Evolutionary conservation across 2,113 vertebrate species (phyloP).

Genomic region (Actenoides hombroni): DNA sequence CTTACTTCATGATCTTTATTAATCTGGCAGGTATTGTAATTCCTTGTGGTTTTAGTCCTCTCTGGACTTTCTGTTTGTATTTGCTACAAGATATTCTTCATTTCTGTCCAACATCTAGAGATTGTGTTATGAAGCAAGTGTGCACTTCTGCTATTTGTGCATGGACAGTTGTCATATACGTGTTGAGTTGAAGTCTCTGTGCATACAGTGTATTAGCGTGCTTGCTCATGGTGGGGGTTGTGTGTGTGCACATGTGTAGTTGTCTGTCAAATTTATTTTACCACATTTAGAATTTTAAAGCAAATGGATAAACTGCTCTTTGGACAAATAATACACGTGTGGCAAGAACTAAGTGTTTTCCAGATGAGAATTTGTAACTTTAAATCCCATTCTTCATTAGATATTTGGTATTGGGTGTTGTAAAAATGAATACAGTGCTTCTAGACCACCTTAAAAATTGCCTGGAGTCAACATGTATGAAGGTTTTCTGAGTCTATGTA

Average conservation of each 20-base stretch:
- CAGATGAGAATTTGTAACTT: neutral
- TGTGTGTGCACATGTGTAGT: neutral
- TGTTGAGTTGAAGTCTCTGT: neutral
- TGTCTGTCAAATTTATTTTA: neutral
- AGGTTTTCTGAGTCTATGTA: neutral
- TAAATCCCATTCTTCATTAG: neutral
- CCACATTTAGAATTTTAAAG: neutral
- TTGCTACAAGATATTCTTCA: neutral
- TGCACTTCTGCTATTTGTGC: neutral
- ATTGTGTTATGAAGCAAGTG: neutral
- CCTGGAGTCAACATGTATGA: neutral
- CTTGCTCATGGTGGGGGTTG: neutral
- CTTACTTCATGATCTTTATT: neutral
- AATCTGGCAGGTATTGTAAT: neutral
- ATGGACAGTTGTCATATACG: neutral
- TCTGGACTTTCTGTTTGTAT: neutral
- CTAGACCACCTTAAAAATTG: neutral
- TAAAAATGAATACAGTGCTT: neutral
- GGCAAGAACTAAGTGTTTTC: neutral
- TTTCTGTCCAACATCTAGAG: neutral
- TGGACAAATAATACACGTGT: neutral
- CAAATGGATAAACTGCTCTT: neutral
- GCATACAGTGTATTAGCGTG: neutral
- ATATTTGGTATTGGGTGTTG: neutral
- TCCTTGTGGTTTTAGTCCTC: neutral